Base-by-base conservation (phyloP, 2,888 invertebrate genomes). In the Yponomeuta cagnagella region DNA sequence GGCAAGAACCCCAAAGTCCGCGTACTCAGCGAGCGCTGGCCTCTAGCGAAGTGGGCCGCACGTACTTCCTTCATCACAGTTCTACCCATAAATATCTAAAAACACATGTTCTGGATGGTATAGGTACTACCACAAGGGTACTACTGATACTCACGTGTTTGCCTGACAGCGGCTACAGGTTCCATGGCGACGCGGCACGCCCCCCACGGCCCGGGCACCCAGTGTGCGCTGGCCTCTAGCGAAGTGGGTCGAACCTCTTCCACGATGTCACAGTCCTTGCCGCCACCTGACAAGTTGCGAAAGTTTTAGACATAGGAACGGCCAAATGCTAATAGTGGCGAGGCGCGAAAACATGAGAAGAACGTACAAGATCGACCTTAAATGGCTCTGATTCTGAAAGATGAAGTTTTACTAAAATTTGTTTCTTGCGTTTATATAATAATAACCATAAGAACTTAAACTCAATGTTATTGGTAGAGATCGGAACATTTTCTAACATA, bases 1-100 rank as follows among this genome's bases (percentile, higher is more conserved):
- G 86, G 73, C 93, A 92, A 0, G 87, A 79, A 0, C 92, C 90
- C 88, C 93, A 93, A 1, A 93, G 89, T 0, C 90, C 92, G 0
- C 93, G 88, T 48, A 93, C 93, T 88, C 93, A 93, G 72, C 93
- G 93, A 0, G 93, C 93, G 66, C 92, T 89, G 74, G 93, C 85
- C 71, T 89, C 90, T 37, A 90, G 72, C 0, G 86, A 84, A 0
- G 86, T 87, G 0, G 89, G 90, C 33, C 33, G 5, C 43, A 3
- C n/a, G 78, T 2, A 91, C 89, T 77, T 92, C 92, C 58, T 90
- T 90, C 10, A 92, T 90, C 92, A 33, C 93, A 93, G 72, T 90
- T 88, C 71, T 23, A 23, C 23, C 23, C 23, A 23, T 23, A 23
- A 23, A 23, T 23, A 23, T 23, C 23, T 23, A 23, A 23, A 23